Evolutionary conservation across 2,888 invertebrate species (phyloP).

Genomic region (Agriopis aurantiaria): DNA sequence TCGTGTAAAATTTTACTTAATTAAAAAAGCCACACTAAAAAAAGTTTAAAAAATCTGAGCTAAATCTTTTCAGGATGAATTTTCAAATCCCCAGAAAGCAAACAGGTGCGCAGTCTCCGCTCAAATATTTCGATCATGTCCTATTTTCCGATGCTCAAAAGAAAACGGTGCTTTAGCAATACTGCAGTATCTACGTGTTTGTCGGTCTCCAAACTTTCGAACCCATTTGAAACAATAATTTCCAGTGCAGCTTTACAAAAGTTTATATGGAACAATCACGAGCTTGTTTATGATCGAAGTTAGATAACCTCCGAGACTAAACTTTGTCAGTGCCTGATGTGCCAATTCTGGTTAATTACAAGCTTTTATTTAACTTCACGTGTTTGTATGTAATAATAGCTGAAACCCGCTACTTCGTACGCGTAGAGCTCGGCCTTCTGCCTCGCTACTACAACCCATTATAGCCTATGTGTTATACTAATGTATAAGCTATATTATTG

Average conservation of each 20-base stretch:
- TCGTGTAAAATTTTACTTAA: not conserved
- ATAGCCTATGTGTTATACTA: too few relatives aligned
- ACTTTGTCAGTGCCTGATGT: constrained; percentile 18
- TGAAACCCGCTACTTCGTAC: too few relatives aligned
- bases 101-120: constrained; percentile 15
- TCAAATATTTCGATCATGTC: constrained; percentile 16
- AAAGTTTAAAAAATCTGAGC: not conserved
- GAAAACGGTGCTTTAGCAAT: constrained; percentile 18
- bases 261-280: constrained; percentile 46
- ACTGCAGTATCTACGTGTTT: constrained; percentile 38
- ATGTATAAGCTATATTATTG: too few relatives aligned
- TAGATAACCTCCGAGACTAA: constrained; percentile 57
- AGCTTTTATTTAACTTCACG: too few relatives aligned
- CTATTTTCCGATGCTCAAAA: constrained; percentile 21
- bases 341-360: too few relatives aligned
- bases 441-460: too few relatives aligned
- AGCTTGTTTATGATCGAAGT: constrained; percentile 68
- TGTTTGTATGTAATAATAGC: too few relatives aligned
- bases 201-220: constrained; percentile 34
- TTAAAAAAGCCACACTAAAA: not conserved
- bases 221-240: constrained; percentile 60
- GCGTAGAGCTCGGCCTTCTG: too few relatives aligned
- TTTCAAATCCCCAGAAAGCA: constrained; percentile 17
- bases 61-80: not conserved
- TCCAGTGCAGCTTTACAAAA: constrained; percentile 49